Base-by-base conservation (phyloP, 1,140 invertebrate species). In the Pomacea maculata region DNA sequence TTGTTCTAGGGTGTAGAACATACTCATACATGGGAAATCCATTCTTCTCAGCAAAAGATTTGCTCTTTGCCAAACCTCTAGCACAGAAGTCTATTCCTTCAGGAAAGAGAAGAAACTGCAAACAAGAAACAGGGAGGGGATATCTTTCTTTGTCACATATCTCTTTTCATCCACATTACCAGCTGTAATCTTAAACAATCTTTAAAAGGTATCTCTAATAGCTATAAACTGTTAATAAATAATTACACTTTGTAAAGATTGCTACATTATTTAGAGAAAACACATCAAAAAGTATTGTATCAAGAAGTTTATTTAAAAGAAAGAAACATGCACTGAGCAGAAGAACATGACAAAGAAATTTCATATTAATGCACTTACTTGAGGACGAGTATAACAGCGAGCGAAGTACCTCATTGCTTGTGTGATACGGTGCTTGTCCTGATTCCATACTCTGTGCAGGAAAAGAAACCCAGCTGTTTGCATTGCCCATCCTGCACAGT, bases 41-140 rank as follows among this genome's bases (percentile, higher is more conserved):
- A 87, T 95, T 93, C 84, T 94, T 94, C 17, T 91, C 89, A 2
- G 96, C 96, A 91, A 94, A 97, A 72, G 92, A 92, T 84, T 96
- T 93, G 82, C 96, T 97, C 77, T 93, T 94, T 63, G 90, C 91
- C 83, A 94, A 94, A 76, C 95, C 96, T 55, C 91, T 92, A n/a
- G 91, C 90, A 29, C 95, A 96, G 52, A 97, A 92, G 90, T 97
- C 96, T 1, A 96, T 97, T 7, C 97, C 96, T 92, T 97, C 96
- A 0, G 96, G 96, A 88, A 97, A 98, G 80, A 98, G 92, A 21
- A 97, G 91, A 54, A 97, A 87, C 91, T 93, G 83, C 80, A 89
- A 87, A 85, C 52, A 68, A 15, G 17, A 52, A 73, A 14, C 17
- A 54, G 64, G 19, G n/a, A 52, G 21, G 11, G 75, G 34, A 45